Percentiles rank a stretch among this genome's conserved stretches.
Evolutionary conservation across 2,113 vertebrate species (phyloP).

Genomic region (Rynchops niger): DNA sequence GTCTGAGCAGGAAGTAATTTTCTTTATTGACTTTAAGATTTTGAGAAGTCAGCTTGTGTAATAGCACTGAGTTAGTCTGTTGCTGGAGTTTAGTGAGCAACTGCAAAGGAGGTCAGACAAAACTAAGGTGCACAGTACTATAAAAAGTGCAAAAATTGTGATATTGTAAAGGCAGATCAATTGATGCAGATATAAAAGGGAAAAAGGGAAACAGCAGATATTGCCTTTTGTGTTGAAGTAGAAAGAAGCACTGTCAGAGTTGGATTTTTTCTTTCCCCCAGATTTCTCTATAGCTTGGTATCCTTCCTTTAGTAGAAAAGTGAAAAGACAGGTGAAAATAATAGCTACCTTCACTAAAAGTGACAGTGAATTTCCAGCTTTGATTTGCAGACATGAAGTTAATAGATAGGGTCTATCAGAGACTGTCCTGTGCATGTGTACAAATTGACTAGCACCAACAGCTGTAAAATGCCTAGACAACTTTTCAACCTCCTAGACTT

Average conservation of each 20-base stretch:
- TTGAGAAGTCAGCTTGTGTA: background rate
- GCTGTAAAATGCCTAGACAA: background rate
- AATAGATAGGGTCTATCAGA: background rate
- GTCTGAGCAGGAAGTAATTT: background rate
- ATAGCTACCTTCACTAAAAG: background rate
- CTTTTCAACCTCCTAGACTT: background rate
- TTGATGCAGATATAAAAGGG: background rate
- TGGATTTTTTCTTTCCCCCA: background rate
- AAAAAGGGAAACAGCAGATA: background rate
- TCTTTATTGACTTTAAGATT: constrained; percentile 22
- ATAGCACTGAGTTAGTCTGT: background rate
- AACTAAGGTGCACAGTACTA: background rate
- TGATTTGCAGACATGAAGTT: background rate
- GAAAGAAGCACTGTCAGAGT: background rate
- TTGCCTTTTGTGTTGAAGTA: background rate
- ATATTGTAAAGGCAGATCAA: background rate
- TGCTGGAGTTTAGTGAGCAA: background rate
- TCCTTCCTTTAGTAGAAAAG: background rate
- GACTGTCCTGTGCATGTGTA: background rate
- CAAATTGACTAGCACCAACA: background rate
- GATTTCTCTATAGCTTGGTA: background rate
- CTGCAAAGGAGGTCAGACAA: background rate
- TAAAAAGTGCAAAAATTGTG: background rate
- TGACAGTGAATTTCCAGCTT: background rate
- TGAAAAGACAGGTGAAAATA: background rate